Conservation (phyloP, 2,113 vertebrate species). For the Uria aalge region DNA sequence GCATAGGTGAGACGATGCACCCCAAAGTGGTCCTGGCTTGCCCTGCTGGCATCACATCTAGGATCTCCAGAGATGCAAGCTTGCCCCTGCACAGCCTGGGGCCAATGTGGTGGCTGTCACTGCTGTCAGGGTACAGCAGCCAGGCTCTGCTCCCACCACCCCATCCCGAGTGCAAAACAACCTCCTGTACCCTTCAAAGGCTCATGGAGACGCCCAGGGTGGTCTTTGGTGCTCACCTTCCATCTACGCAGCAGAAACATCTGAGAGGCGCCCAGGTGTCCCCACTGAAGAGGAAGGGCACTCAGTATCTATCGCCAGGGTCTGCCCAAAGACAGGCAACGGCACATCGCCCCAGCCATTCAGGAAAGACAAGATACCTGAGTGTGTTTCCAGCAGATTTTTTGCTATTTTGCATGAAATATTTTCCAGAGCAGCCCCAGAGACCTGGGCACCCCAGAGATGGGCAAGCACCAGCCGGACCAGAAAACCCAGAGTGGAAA, state of each 20-base stretch:
- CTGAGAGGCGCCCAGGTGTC: neutral
- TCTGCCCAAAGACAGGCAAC: neutral
- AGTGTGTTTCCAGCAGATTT: neutral
- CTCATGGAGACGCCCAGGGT: neutral
- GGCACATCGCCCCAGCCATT: rapidly evolving
- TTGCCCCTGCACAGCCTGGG: neutral
- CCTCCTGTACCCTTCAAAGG: neutral
- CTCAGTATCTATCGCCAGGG: too few relatives aligned
- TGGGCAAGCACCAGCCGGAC: neutral
- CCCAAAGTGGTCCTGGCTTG: neutral
- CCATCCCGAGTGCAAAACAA: neutral
- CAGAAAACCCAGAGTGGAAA: neutral
- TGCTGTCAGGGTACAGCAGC: neutral
- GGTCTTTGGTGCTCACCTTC: neutral
- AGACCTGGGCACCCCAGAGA: neutral
- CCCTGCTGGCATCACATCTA: neutral
- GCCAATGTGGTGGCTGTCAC: too few relatives aligned
- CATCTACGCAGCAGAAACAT: neutral
- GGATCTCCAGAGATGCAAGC: neutral
- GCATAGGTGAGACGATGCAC: neutral
- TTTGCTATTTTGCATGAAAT: neutral
- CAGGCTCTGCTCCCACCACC: neutral
- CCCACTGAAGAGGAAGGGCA: neutral
- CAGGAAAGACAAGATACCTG: neutral
- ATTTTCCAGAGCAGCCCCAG: neutral